Base-by-base conservation (phyloP, 2,113 vertebrate species). In the Ammodytes dubius region DNA sequence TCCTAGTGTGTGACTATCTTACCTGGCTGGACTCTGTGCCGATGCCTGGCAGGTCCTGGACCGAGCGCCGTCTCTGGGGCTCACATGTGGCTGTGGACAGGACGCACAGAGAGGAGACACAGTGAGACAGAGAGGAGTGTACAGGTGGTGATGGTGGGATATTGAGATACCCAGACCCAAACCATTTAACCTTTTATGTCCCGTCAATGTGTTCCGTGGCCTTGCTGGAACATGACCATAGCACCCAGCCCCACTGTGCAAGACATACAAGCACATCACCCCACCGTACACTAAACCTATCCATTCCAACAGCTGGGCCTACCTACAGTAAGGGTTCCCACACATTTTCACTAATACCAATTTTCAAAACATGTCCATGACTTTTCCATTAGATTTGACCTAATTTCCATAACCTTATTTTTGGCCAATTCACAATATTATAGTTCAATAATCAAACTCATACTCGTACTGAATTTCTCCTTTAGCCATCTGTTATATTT, bases 1-100 rank as follows among this genome's bases (percentile, higher is more conserved):
- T 5, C 27, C 39, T 5, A 3, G 11, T 58, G 5, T 37, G 2
- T 8, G 17, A 68, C 57, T 63, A 78, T 49, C 66, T 96, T 97
- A 99, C 98, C 97, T 98, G 98, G 94, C 94, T 96, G 91, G 97
- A 95, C 84, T 99, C 98, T 72, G 96, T 95, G 90, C 95, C 95
- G 89, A 97, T 92, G 84, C 95, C 95, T 59, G 96, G 96, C 74
- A 99, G 96, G 84, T 99, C 98, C 95, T 99, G 98, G 79, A 99
- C 95, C 67, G 98, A 99, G 88, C 97, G 97, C 60, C 98, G 97
- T 91, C 98, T 97, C 94, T 97, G 97, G 69, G 97, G 93, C 72
- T 98, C 98, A 61, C 96, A 97, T 85, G 96, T 95, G 94, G 96
- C 95, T 95, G 91, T 90, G 87, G 91, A 89, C 35, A 65, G 39